phyloP scores from a whole-genome alignment of 2,888 invertebrate genomes.

The Branchipolynoe longqiensis region DNA sequence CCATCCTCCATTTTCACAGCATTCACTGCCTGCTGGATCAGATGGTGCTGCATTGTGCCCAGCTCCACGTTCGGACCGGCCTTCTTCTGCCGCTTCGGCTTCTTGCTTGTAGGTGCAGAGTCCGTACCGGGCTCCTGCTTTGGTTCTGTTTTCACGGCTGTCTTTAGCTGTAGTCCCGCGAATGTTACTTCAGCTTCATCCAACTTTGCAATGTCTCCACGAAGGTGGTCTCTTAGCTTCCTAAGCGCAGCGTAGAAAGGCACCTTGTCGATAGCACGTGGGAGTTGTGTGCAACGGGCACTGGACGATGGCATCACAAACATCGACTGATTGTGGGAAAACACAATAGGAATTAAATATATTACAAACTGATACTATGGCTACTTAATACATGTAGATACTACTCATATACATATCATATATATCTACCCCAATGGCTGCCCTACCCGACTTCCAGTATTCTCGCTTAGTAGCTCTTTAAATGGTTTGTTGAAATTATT shows the following conservation, averaged over 20 bases:
- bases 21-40: conserved; percentile 33
- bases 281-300: conserved; percentile 97
- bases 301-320: conserved; percentile 99
- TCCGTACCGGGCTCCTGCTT: conserved; percentile 59
- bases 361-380: too few species aligned
- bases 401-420: too few species aligned
- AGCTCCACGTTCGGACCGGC: not conserved
- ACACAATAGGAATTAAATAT: too few species aligned
- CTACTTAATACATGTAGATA: too few species aligned
- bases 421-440: too few species aligned
- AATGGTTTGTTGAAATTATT: too few species aligned
- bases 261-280: conserved; percentile 98
- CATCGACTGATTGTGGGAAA: conserved; percentile 96
- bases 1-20: conserved; percentile 18
- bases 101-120: not conserved
- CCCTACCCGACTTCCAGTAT: too few species aligned
- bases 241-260: conserved; percentile 97
- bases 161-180: conserved; percentile 72
- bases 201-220: conserved; percentile 85
- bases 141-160: conserved; percentile 61
- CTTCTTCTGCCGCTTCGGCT: not conserved
- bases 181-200: conserved; percentile 80
- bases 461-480: too few species aligned
- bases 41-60: not conserved
- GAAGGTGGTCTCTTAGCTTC: conserved; percentile 96